Evolutionary conservation across 2,113 vertebrate genomes (phyloP).

Genomic region (Genyomyrus donnyi): DNA sequence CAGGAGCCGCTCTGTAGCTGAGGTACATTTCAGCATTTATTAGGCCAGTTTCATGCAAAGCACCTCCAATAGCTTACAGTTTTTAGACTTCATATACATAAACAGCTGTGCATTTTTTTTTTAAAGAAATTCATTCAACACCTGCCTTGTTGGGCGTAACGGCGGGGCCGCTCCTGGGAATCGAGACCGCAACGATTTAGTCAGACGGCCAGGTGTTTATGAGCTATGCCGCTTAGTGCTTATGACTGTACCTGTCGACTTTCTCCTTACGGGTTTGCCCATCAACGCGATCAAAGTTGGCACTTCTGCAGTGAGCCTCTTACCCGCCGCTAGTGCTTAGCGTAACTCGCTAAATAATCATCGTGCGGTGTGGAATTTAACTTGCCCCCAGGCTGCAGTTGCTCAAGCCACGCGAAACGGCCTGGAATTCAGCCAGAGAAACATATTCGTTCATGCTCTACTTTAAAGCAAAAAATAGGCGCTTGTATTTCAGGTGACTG

Average conservation of each 20-base stretch:
- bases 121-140: neutral
- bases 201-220: neutral
- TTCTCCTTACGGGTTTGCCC: neutral
- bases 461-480: neutral
- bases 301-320: neutral
- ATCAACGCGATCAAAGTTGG: neutral
- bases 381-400: neutral
- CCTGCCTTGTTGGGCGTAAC: neutral
- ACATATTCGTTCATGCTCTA: slow-evolving; percentile 4
- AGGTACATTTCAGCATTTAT: neutral
- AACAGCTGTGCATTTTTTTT: neutral
- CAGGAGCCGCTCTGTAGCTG: neutral
- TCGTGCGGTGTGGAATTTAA: slow-evolving; percentile 1
- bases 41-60: neutral
- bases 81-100: neutral
- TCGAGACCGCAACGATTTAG: neutral
- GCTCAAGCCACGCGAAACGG: neutral
- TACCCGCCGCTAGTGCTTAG: neutral
- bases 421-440: neutral
- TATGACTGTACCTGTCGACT: neutral
- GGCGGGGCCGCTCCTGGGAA: neutral
- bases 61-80: neutral
- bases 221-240: neutral
- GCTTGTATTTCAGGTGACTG: neutral
- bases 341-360: slow-evolving; percentile 10